phyloP scores from a whole-genome alignment of 2,888 invertebrate species.

The Tenthredo mesomela region DNA sequence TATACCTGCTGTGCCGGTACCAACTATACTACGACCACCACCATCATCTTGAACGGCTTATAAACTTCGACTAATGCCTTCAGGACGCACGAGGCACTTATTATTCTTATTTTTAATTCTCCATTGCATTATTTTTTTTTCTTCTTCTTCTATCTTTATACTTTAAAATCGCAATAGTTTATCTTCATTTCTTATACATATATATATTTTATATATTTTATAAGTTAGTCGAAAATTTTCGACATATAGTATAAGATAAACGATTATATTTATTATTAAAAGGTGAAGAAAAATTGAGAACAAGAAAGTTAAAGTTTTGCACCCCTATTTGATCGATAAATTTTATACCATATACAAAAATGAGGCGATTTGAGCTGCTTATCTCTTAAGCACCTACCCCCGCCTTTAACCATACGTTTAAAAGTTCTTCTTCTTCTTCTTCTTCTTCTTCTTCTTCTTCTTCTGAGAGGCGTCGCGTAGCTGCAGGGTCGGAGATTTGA shows the following conservation, averaged over 20 bases:
- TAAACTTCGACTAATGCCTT: not conserved
- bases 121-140: no score
- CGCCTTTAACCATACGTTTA: slow-evolving; percentile 4
- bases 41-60: not conserved
- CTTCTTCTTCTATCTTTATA: no score
- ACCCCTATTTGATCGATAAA: not conserved
- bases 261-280: no score
- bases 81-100: not conserved
- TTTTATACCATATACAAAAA: not conserved
- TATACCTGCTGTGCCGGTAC: no score
- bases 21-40: no score
- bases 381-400: not conserved
- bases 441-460: not conserved
- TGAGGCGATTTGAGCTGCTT: not conserved
- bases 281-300: not conserved
- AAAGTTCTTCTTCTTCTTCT: not conserved
- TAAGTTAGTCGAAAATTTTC: no score
- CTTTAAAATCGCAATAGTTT: no score
- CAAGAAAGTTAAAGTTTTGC: not conserved
- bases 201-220: no score
- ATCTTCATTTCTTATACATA: not conserved
- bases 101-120: not conserved
- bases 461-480: not conserved
- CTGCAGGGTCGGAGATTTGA: not conserved
- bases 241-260: no score